A percentile compares a stretch with the other conserved stretches of the same genome.
Evolutionary conservation across 2,797 vertebrate species (phyloP).

Genomic region (Anolis apletophallus): DNA sequence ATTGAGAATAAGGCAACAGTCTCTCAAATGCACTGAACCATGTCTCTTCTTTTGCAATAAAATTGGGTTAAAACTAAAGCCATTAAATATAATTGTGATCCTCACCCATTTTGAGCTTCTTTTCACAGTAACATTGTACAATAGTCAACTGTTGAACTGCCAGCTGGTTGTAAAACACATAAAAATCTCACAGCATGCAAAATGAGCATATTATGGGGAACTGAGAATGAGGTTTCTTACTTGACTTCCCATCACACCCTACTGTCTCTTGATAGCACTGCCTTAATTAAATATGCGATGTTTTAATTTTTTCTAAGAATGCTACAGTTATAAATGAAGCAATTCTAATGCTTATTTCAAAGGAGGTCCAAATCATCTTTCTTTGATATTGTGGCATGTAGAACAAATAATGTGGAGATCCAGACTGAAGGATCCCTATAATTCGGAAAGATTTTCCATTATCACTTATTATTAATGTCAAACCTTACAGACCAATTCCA

Average conservation of each 20-base stretch:
- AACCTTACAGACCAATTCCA: slow-evolving; percentile 26
- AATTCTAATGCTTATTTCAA: background rate
- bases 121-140: background rate
- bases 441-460: background rate
- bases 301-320: background rate
- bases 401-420: background rate
- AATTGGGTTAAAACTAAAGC: background rate
- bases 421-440: background rate
- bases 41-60: background rate
- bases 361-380: background rate
- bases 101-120: background rate
- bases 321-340: slow-evolving; percentile 30
- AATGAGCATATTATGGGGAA: background rate
- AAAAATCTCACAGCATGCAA: background rate
- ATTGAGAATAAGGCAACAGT: background rate
- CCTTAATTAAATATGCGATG: accelerated
- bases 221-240: background rate
- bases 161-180: background rate
- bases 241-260: background rate
- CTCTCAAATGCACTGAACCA: background rate
- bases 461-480: background rate
- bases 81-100: background rate
- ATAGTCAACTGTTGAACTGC: too few species aligned
- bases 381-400: background rate
- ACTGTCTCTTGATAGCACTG: background rate